Evolutionary conservation across 2,888 invertebrate species (phyloP), one percentile per base, ranked within the genome.

Genomic region (Catocala nupta): DNA sequence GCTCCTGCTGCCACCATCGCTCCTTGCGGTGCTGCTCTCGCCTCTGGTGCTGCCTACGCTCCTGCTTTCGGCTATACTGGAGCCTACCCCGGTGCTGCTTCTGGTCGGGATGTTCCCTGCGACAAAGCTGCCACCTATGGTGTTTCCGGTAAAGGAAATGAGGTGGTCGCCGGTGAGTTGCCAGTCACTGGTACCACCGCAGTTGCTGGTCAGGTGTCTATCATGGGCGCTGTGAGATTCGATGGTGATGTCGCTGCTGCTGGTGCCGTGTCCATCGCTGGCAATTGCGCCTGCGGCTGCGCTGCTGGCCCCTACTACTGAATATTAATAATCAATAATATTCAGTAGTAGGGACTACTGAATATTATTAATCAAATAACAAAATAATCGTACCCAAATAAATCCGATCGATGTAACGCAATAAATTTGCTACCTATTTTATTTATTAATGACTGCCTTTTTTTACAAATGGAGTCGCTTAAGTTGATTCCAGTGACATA

Each of bases 221-320:
- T 86, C 60, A 62, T 82, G 57, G 86, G 86, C n/a, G 77, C 81
- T 48, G 86, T 88, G 16, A 71, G 63, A 39, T 82, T 86, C 69
- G 78, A 86, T 12, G 89, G 88, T 16, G 65, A 65, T 34, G 79
- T 88, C 11, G 80, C 81, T 39, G 85, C 88, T 61, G 77, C 74
- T 56, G 89, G 88, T 39, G 59, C 77, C 10, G 87, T 87, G 56
- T 71, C 81, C 55, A 85, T 88, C 64, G 53, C 78, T 16, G 87
- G 86, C n/a, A 74, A 77, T 56, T 86, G 85, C 67, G 80, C 79
- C 0, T 84, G 87, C 61, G 81, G 82, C 2, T 80, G 83, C 60
- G 73, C 74, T 5, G 48, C 12, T 5, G n/a, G n/a, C n/a, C 42
- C 9, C n/a, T 44, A 43, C 42, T n/a, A n/a, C n/a, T n/a, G n/a